Base-by-base conservation (phyloP, 2,113 vertebrate genomes). In the Cavia aperea region DNA sequence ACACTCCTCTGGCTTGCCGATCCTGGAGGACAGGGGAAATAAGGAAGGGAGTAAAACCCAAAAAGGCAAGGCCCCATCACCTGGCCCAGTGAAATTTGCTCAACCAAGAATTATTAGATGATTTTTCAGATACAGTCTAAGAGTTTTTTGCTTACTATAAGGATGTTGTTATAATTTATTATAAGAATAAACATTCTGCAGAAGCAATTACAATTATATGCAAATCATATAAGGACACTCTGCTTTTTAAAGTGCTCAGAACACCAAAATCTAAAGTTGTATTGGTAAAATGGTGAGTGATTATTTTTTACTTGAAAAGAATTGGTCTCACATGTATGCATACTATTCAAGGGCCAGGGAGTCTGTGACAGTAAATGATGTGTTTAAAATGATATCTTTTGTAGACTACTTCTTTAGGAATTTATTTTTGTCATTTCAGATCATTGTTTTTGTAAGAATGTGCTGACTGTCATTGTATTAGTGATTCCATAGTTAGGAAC, bases 1-100 rank as follows among this genome's bases (percentile, higher is more conserved):
- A 8, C 98, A 98, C 0, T 99, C 98, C 58, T 98, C 97, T 0
- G 98, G 98, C 14, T 97, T 75, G 33, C 99, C 99, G 4, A 98
- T 0, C 96, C 98, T 99, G 92, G 29, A 23, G 73, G 89, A 81
- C 4, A 86, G 16, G 16, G 2, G 70, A 83, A 77, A 87, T 29
- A 94, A 94, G 60, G 54, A 87, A 89, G 18, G 39, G 29, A 92
- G n/a, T 86, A 78, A 91, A 86, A 60, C 68, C 88, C 36, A 79
- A 62, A 62, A 16, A 39, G 68, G 29, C n/a, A 46, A 90, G 29
- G 4, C 75, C 12, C 43, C 15, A 23, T 51, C 62, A 88, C 26
- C 39, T 68, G 78, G 39, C 18, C 29, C 72, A 68, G 81, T 87
- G 79, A 72, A 79, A 84, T 92, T 72, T 88, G 54, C 65, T 94